Base-by-base conservation (phyloP, 2,113 vertebrate species). In the Seriola dumerili region DNA sequence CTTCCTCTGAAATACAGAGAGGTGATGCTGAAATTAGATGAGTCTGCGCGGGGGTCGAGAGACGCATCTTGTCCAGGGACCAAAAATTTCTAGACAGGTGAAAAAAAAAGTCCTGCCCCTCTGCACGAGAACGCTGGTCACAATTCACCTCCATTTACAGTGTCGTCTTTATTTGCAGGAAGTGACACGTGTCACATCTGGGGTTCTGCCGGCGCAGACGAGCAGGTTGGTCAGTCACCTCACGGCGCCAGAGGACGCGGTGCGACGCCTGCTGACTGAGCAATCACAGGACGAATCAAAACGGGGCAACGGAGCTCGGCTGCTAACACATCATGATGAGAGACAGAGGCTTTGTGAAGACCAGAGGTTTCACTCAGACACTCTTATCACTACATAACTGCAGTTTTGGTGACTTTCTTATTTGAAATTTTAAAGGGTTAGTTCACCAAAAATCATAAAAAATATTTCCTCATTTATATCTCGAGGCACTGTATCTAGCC, bases 141-240 rank as follows among this genome's bases (percentile, higher is more conserved):
- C 63, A 65, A 81, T 82, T 72, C 64, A 50, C 34, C 75, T 78
- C 66, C 65, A 9, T 75, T 80, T 69, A 74, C 63, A 44, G 54
- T 42, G 68, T 81, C 0, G 21, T 77, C 48, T 85, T 50, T 76
- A 78, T 86, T 74, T 79, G 63, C 71, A 81, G 86, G 71, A 74
- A 83, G 78, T 55, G 80, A 66, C 82, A 68, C 38, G 11, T 10
- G 68, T 81, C 74, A 77, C 79, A 54, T 84, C 64, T n/a, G 79
- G 48, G 64, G 70, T 76, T 52, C 62, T 36, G 72, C 23, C 25
- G 0, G 63, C 7, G 48, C 65, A 40, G 80, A 62, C 9, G 9
- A 46, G 1, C 68, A 16, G 76, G 50, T 44, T 48, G 72, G 64
- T 34, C 79, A n/a, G 72, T 90, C 77, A 72, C 67, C 86, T 82